Percentiles rank a stretch among this genome's conserved stretches.
Conservation (phyloP, 2,888 invertebrate species). For the Heteropelma amictum region DNA sequence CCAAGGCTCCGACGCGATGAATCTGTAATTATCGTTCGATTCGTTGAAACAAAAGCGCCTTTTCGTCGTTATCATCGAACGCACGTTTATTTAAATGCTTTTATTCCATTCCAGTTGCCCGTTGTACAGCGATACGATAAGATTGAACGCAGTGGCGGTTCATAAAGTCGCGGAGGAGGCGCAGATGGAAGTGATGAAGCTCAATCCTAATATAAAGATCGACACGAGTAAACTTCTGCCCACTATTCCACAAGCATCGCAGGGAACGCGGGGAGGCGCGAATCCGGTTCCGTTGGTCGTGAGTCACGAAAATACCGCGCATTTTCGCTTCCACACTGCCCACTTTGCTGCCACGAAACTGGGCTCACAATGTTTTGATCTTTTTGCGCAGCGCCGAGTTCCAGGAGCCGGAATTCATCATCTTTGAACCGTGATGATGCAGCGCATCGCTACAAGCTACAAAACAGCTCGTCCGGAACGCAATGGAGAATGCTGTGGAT, state of each 20-base stretch:
- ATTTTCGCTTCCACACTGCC: background rate
- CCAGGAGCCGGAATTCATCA: slow-evolving; percentile 18
- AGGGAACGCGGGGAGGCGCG: slow-evolving; percentile 61
- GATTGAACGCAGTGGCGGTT: slow-evolving; percentile 75
- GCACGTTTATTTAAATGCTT: background rate
- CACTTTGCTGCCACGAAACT: background rate
- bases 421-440: background rate
- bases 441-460: background rate
- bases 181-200: slow-evolving; percentile 70
- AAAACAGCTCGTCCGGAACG: background rate
- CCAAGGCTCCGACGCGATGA: slow-evolving; percentile 72
- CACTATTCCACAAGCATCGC: slow-evolving; percentile 54
- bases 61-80: background rate
- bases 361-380: background rate
- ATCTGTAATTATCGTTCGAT: slow-evolving; percentile 67
- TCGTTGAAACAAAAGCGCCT: too few relatives aligned
- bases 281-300: slow-evolving; percentile 60
- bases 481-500: background rate
- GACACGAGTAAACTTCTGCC: slow-evolving; percentile 70
- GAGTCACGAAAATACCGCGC: slow-evolving; percentile 26
- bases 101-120: slow-evolving; percentile 74
- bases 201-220: slow-evolving; percentile 72
- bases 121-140: slow-evolving; percentile 75
- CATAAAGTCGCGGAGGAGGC: slow-evolving; percentile 74
- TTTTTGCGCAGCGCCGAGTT: slow-evolving; percentile 26